These are phyloP conservation scores for Synanthedon andrenaeformis DNA, from an alignment of 2,888 invertebrate species.

Conservation along the genomic window DNA sequence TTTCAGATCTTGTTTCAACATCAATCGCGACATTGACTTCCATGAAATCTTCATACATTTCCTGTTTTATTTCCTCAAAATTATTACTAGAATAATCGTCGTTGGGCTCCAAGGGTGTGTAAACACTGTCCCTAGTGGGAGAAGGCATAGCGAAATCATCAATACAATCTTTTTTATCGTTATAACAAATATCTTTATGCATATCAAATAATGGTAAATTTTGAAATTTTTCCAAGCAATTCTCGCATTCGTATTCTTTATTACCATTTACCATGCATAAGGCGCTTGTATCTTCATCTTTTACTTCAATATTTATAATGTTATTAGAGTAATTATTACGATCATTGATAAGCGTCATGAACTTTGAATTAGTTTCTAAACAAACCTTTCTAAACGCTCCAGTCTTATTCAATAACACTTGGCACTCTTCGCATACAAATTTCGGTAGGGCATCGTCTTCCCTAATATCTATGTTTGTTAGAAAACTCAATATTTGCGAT, in stretches of 20 bases:
- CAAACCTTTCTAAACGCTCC: constrained; percentile 48
- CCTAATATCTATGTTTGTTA: constrained; percentile 34
- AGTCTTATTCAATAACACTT: constrained; percentile 29
- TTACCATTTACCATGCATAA: constrained; percentile 2
- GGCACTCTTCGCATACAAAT: constrained; percentile 47
- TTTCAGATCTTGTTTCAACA: not conserved
- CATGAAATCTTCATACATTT: not conserved
- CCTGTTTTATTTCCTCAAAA: not conserved
- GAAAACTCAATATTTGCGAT: constrained; percentile 23
- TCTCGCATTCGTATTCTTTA: constrained; percentile 12
- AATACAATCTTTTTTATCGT: not conserved
- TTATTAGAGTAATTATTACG: not conserved
- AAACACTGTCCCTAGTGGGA: constrained; percentile 6
- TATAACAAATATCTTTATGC: not conserved
- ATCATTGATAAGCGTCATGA: constrained; percentile 24
- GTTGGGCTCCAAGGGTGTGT: constrained; percentile 8
- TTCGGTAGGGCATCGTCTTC: constrained; percentile 36
- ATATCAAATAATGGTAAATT: not conserved
- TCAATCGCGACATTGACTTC: not conserved
- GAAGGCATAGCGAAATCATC: not conserved
- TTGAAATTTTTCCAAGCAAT: constrained; percentile 13
- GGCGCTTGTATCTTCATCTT: constrained; percentile 2
- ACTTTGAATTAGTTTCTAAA: constrained; percentile 31
- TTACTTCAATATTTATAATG: constrained; percentile 4
- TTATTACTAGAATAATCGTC: not conserved